phyloP scores from a whole-genome alignment of 2,113 vertebrate species.

The Serranochromis macrocephalus region DNA sequence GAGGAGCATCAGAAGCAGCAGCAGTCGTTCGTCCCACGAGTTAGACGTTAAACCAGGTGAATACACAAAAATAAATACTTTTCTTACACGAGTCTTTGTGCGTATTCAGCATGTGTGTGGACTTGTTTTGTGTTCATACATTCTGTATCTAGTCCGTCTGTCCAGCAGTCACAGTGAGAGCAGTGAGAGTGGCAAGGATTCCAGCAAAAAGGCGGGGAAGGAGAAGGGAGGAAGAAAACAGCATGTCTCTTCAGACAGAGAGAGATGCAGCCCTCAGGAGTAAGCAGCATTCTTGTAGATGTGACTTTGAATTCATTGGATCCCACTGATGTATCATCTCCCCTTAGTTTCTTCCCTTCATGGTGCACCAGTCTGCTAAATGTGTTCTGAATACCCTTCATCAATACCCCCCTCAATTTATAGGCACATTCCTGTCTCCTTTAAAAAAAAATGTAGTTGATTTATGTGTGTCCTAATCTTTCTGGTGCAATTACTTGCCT shows the following conservation, averaged over 20 bases:
- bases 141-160: slow-evolving; percentile 48
- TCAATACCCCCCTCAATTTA: not conserved
- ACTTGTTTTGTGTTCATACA: not conserved
- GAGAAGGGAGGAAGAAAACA: slow-evolving; percentile 3
- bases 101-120: not conserved
- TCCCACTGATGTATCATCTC: not conserved
- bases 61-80: not conserved
- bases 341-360: not conserved
- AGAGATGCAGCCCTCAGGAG: slow-evolving; percentile 10
- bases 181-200: slow-evolving; percentile 33
- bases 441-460: not conserved
- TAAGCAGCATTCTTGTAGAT: not conserved
- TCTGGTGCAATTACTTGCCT: not conserved
- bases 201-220: slow-evolving; percentile 1
- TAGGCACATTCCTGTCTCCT: rapidly evolving
- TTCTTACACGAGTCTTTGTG: not conserved
- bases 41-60: slow-evolving; percentile 66
- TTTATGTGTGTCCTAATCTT: not conserved
- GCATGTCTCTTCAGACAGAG: not conserved
- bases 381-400: not conserved
- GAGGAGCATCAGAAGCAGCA: not conserved
- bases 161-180: slow-evolving; percentile 14
- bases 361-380: not conserved
- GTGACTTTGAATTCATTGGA: not conserved
- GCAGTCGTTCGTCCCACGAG: slow-evolving; percentile 24